Conservation (phyloP, 2,113 vertebrate genomes). For the Oreotrochilus melanogaster region DNA sequence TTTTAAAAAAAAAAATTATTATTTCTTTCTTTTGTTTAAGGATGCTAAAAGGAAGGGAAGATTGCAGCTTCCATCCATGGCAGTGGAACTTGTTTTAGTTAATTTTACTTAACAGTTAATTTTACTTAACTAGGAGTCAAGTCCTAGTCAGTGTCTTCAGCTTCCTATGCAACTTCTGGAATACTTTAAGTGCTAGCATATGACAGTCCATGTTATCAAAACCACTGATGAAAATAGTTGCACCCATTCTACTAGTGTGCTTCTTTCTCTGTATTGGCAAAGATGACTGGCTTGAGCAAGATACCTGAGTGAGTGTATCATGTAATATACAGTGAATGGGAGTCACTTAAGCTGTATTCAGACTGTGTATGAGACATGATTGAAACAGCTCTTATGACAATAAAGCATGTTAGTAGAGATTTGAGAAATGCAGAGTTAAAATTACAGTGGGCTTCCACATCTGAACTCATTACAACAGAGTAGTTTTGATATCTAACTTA, state of each 20-base stretch:
- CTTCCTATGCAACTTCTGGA: not conserved
- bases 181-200: not conserved
- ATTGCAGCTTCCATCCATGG: not conserved
- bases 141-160: not conserved
- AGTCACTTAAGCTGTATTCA: not conserved
- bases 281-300: not conserved
- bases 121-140: not conserved
- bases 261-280: not conserved
- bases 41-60: not conserved
- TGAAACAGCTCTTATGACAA: not conserved
- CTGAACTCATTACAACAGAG: not conserved
- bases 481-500: not conserved
- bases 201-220: not conserved
- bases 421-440: not conserved
- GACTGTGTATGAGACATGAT: not conserved
- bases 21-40: not conserved
- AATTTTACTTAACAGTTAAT: not conserved
- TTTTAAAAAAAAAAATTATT: too few relatives aligned
- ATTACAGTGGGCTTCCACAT: not conserved
- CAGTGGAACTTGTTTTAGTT: not conserved
- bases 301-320: not conserved
- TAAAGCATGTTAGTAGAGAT: not conserved
- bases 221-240: not conserved
- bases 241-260: not conserved
- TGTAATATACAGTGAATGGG: not conserved